Evolutionary conservation across 2,113 vertebrate genomes (phyloP).

Genomic region (Cyanoramphus novaezelandiae): DNA sequence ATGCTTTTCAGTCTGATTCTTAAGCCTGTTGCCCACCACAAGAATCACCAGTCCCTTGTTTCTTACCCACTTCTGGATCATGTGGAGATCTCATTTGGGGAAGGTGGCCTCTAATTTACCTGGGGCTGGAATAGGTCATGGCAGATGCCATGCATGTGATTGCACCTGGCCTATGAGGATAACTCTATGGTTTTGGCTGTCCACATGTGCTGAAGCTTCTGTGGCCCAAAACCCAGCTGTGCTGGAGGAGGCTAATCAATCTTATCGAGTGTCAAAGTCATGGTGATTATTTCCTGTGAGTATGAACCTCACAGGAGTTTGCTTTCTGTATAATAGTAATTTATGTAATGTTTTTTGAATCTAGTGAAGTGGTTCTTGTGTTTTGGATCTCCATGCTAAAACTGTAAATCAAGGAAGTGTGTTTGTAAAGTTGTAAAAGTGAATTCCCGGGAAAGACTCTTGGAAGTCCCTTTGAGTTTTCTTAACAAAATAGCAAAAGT

Average conservation of each 20-base stretch:
- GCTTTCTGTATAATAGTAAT: not conserved
- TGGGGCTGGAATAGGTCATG: not conserved
- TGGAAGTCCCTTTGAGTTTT: not conserved
- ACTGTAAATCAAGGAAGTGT: not conserved
- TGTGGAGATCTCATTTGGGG: not conserved
- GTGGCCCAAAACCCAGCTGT: not conserved
- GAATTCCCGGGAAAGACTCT: not conserved
- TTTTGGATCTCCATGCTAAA: not conserved
- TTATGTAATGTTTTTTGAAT: not conserved
- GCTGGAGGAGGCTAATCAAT: not conserved
- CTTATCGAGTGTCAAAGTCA: not conserved
- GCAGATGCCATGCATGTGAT: not conserved
- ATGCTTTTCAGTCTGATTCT: not conserved
- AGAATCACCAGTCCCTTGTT: not conserved
- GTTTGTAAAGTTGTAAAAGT: not conserved
- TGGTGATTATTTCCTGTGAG: not conserved
- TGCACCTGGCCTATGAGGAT: not conserved
- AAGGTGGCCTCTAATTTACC: not conserved
- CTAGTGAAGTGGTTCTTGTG: not conserved
- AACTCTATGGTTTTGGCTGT: not conserved
- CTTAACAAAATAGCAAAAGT: not conserved
- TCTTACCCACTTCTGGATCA: not conserved
- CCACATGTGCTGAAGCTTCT: not conserved
- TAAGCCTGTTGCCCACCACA: not conserved
- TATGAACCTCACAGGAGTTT: not conserved